phyloP scores from a whole-genome alignment of 2,113 vertebrate species.

The Neolamprologus falcicula region DNA sequence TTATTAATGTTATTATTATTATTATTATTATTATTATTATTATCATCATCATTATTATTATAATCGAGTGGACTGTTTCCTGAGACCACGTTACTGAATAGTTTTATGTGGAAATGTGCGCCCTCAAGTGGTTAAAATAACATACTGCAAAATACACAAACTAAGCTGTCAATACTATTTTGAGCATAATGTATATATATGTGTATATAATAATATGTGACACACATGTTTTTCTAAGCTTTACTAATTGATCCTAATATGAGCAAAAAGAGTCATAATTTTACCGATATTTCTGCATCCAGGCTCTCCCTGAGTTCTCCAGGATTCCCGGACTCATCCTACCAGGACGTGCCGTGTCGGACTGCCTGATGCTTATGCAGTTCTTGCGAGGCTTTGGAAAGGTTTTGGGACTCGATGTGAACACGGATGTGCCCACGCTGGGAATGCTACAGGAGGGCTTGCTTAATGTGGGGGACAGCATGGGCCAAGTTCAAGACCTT shows the following conservation, averaged over 20 bases:
- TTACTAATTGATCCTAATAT: neutral
- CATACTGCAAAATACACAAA: slow-evolving; percentile 3
- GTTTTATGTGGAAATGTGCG: slow-evolving; percentile 14
- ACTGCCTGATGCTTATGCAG: slow-evolving; percentile 97
- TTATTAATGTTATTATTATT: neutral
- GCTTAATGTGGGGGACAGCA: slow-evolving; percentile 91
- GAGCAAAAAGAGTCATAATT: neutral
- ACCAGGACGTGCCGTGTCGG: slow-evolving; percentile 84
- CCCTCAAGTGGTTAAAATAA: slow-evolving; percentile 47
- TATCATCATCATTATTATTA: neutral
- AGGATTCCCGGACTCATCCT: slow-evolving; percentile 92
- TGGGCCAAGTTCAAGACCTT: slow-evolving; percentile 95
- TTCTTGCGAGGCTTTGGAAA: slow-evolving; percentile 96
- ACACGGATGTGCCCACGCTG: slow-evolving; percentile 84
- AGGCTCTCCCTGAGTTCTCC: slow-evolving; percentile 90
- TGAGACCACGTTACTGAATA: neutral
- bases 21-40: neutral
- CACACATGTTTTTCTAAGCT: neutral
- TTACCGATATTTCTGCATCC: neutral
- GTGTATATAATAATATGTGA: neutral
- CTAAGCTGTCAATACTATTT: neutral
- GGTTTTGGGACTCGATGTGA: slow-evolving; percentile 90
- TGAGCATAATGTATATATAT: neutral
- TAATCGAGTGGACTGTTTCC: neutral
- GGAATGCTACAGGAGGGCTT: slow-evolving; percentile 92